Base-by-base conservation (phyloP, 2,888 invertebrate genomes). In the Chloroclysta siterata region DNA sequence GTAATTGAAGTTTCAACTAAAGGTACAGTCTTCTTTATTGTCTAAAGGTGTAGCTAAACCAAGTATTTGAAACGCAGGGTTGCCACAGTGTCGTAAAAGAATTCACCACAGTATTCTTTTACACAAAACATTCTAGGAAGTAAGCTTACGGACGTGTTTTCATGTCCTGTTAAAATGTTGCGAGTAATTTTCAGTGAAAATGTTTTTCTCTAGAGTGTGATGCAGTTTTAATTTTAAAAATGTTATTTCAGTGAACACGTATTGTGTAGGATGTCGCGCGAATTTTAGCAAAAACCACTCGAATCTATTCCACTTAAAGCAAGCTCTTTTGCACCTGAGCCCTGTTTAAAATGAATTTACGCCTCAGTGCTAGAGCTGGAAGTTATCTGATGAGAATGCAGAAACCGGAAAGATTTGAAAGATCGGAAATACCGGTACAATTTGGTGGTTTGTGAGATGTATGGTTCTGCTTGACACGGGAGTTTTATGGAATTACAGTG, bases 321-420 rank as follows among this genome's bases (percentile, higher is more conserved):
- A 81, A 80, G 81, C 83, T 84, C 85, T 86, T 86, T 87, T 84
- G 82, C 90, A 90, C 90, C 89, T 89, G 89, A 82, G 82, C 85
- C 80, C 77, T 84, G 82, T 88, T 89, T 87, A 83, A 87, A 90
- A 85, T 78, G 83, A 89, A 89, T 90, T 90, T 88, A 85, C 86
- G 80, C 82, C 80, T 82, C 84, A 83, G 80, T 79, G 83, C 81
- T 81, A 80, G 68, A 42, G 78, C 74, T 78, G 80, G 29, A 22
- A 14, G 14, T 29, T 48, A 14, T 36, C 55, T 5, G 36, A 46
- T 44, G 36, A 39, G 11, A 39, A 15, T 29, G 41, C 10, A 56
- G 14, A 22, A 48, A 48, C 48, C 51, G 55, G 60, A 29, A 36
- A 48, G 28, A 46, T 48, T 39, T 17, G n/a, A 22, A 48, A 28